Base-by-base conservation (phyloP, 1,140 invertebrate genomes). In the Fopius arisanus region DNA sequence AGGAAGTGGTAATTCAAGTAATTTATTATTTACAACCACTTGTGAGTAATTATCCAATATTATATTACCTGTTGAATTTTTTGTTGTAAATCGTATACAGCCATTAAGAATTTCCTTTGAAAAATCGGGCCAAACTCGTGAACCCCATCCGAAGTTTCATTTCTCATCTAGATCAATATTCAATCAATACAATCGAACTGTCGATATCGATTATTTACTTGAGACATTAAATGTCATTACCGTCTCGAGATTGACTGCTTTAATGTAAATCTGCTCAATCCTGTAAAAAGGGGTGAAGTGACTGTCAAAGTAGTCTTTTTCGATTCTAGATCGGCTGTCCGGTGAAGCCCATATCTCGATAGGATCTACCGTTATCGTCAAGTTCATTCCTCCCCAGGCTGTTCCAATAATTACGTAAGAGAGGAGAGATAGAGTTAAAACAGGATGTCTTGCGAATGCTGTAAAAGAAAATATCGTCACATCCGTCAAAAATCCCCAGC, bases 211-310 rank as follows among this genome's bases (percentile, higher is more conserved):
- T 68, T 65, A 48, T 14, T 14, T n/a, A 48, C 7, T 67, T 43
- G 72, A 48, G 2, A 7, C 10, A 19, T 48, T n/a, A 5, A 16
- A 83, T 80, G 6, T 77, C 69, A 4, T 81, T 88, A 89, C 83
- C 73, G 84, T 79, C 73, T 81, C 66, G n/a, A 89, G 63, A 23
- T 76, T 77, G 1, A 86, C 78, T 0, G 90, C 80, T 76, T 90
- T 90, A 6, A 96, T 91, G 70, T 96, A 97, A 40, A 98, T 84
- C 87, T 97, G 96, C 81, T 97, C 93, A 5, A 93, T 94, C 71
- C 97, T 90, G 86, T 97, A 98, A 85, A 98, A 98, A n/a, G 96
- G 96, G 16, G 92, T 89, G 81, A 97, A 97, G 77, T 92, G 90
- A 12, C 88, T 87, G 77, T 98, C 95, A 79, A 94, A 98, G 82